A percentile compares a stretch with the other conserved stretches of the same genome.
These are phyloP conservation scores for Lissocephala sabroskyi DNA, from an alignment of 2,888 invertebrate genomes.

Conservation along the genomic window DNA sequence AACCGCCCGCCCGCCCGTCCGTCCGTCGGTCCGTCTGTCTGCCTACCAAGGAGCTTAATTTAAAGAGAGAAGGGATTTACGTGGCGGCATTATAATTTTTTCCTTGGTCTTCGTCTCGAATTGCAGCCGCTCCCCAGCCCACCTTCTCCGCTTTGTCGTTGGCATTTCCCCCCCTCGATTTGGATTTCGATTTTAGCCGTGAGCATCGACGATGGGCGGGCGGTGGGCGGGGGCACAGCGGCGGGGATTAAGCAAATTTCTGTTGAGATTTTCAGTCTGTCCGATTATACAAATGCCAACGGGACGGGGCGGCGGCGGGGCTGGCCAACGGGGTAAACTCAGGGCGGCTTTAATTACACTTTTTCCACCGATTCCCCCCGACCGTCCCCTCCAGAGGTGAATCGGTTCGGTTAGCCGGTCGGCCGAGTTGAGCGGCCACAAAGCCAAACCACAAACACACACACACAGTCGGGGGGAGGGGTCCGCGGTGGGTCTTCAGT, in stretches of 20 bases:
- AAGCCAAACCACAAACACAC: constrained; percentile 43
- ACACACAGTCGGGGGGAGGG: constrained; percentile 10
- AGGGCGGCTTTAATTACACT: constrained; percentile 1
- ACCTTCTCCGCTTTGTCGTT: constrained; percentile 11
- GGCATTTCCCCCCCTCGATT: constrained; percentile 10
- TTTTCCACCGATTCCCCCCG: not conserved
- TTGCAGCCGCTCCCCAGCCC: constrained; percentile 8
- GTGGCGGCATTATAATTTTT: constrained; percentile 58
- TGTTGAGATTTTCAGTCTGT: constrained; percentile 45
- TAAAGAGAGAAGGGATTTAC: constrained; percentile 67
- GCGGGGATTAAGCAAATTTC: constrained; percentile 65
- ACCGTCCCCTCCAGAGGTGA: not conserved
- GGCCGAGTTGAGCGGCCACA: constrained; percentile 11
- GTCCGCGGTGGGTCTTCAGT: too few species aligned
- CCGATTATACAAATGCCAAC: too few species aligned
- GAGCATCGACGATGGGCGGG: too few species aligned
- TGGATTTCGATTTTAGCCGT: constrained; percentile 28
- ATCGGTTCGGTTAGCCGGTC: not conserved
- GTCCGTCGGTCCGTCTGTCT: too few species aligned
- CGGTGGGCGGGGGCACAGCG: too few species aligned
- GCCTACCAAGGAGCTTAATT: constrained; percentile 65
- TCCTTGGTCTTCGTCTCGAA: constrained; percentile 14
- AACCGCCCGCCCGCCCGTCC: too few species aligned
- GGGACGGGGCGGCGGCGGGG: constrained; percentile 7
- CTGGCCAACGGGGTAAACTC: not conserved